A percentile compares a stretch with the other conserved stretches of the same genome.
Conservation (phyloP, 2,113 vertebrate species). For the Ochotona curzoniae region DNA sequence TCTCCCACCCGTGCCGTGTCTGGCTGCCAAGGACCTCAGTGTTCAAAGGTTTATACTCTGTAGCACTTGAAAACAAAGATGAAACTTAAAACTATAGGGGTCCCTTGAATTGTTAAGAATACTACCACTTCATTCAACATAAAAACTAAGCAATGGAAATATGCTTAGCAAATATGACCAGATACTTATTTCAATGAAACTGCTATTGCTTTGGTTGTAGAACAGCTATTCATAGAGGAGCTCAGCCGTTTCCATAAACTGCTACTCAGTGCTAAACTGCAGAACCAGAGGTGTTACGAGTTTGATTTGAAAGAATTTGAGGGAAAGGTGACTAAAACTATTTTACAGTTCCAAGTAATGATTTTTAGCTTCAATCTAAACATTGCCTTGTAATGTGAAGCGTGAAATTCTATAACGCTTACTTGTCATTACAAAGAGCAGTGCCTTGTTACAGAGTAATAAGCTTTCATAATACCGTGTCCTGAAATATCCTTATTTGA, state of each 20-base stretch:
- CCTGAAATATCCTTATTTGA: conserved; percentile 18
- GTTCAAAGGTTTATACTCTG: not conserved
- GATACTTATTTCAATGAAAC: not conserved
- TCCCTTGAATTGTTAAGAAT: not conserved
- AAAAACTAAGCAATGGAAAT: conserved; percentile 4
- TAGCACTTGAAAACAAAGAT: not conserved
- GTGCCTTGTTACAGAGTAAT: not conserved
- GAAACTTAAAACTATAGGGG: not conserved
- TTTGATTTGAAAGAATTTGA: not conserved
- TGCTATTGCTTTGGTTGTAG: not conserved
- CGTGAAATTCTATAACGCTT: not conserved
- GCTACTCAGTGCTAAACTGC: not conserved
- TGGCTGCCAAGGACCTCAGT: not conserved
- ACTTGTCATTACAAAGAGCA: not conserved
- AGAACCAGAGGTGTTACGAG: not conserved
- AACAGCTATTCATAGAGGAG: not conserved
- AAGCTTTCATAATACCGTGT: not conserved
- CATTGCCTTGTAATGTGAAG: not conserved
- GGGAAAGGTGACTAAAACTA: not conserved
- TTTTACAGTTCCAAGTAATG: conserved; percentile 16
- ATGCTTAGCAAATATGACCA: not conserved
- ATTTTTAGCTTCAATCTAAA: conserved; percentile 40
- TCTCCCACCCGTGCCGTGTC: too few species aligned
- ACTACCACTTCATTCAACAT: not conserved
- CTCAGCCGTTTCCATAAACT: not conserved